Evolutionary conservation across 1,140 invertebrate species (phyloP).

Genomic region (Camponotus floridanus): DNA sequence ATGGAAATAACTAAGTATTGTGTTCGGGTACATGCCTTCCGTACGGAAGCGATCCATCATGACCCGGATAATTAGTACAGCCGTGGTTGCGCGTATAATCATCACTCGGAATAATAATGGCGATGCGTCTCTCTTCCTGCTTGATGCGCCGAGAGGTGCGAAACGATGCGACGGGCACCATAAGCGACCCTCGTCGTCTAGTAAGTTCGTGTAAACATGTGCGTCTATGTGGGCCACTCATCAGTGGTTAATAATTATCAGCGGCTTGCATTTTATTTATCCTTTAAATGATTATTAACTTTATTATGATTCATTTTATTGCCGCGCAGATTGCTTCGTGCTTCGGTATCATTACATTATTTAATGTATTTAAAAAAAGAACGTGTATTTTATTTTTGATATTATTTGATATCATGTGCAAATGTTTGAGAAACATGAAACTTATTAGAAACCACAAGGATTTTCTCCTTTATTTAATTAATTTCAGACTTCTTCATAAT

Average conservation of each 20-base stretch:
- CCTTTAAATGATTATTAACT: constrained; percentile 5
- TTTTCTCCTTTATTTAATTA: background rate
- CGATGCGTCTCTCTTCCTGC: constrained; percentile 59
- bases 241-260: constrained; percentile 42
- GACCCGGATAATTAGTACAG: constrained; percentile 83
- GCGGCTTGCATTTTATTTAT: constrained; percentile 34
- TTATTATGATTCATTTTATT: background rate
- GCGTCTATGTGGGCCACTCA: constrained; percentile 25
- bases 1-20: constrained; percentile 84
- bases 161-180: constrained; percentile 73
- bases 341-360: background rate
- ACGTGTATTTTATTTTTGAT: background rate
- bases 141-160: constrained; percentile 74
- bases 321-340: background rate
- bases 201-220: constrained; percentile 65
- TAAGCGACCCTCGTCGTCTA: constrained; percentile 70
- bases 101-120: constrained; percentile 82
- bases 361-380: background rate
- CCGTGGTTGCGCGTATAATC: constrained; percentile 80
- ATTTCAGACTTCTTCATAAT: background rate
- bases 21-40: constrained; percentile 79
- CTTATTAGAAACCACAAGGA: background rate
- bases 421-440: background rate
- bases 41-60: constrained; percentile 83
- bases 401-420: background rate